Evolutionary conservation across 2,888 invertebrate genomes (phyloP).

Genomic region (Caenorhabditis sp.): DNA sequence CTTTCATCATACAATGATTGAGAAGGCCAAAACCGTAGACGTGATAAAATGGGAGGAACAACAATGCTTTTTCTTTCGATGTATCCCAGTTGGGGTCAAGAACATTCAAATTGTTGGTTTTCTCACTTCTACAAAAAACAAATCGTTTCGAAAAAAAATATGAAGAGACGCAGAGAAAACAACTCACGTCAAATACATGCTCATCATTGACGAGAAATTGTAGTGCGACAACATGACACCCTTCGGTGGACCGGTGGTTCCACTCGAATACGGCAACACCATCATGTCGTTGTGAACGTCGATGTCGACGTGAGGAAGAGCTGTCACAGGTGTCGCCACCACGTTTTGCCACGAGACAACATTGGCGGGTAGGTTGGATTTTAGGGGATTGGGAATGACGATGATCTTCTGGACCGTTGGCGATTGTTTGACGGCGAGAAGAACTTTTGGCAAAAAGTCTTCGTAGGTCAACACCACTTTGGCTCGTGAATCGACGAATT

Average conservation of each 20-base stretch:
- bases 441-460: constrained; percentile 54
- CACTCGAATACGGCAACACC: constrained; percentile 63
- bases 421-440: constrained; percentile 51
- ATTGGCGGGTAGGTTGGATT: constrained; percentile 32
- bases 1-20: constrained; percentile 43
- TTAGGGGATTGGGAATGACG: constrained; percentile 41
- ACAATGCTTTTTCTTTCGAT: constrained; percentile 49
- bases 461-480: constrained; percentile 59
- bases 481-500: constrained; percentile 57
- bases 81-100: constrained; percentile 53
- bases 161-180: too few relatives aligned
- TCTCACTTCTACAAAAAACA: constrained; percentile 36
- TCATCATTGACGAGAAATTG: constrained; percentile 60
- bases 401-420: constrained; percentile 51
- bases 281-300: constrained; percentile 55
- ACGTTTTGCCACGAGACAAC: constrained; percentile 49
- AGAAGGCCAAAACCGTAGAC: constrained; percentile 63
- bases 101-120: constrained; percentile 25
- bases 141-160: not conserved
- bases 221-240: constrained; percentile 66
- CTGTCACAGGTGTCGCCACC: constrained; percentile 37
- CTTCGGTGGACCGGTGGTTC: constrained; percentile 67
- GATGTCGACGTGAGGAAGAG: constrained; percentile 40
- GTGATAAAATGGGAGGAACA: constrained; percentile 69
- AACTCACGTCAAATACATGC: constrained; percentile 49